phyloP scores from a whole-genome alignment of 2,797 vertebrate species.

The Salmo trutta region DNA sequence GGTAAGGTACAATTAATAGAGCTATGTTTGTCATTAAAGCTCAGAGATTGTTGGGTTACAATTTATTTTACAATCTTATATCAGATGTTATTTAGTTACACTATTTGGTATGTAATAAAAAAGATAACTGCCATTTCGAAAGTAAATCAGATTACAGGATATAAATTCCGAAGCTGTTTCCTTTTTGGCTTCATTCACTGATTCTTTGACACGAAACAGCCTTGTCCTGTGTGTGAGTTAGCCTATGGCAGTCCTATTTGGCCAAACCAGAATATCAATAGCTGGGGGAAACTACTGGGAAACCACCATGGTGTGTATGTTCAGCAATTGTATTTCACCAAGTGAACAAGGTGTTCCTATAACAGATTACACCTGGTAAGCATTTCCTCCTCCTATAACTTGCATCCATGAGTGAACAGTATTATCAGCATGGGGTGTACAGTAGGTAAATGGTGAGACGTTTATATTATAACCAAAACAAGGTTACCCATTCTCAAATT shows the following conservation, averaged over 20 bases:
- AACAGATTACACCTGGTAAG: background rate
- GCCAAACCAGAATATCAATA: too few species aligned
- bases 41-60: too few species aligned
- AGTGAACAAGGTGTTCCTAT: background rate
- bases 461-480: conserved; percentile 15
- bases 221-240: too few species aligned
- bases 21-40: background rate
- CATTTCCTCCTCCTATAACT: conserved; percentile 4
- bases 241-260: too few species aligned
- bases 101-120: background rate
- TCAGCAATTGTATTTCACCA: background rate
- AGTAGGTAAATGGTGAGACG: background rate
- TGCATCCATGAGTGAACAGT: conserved; percentile 13
- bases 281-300: background rate
- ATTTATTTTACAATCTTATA: background rate
- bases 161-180: background rate
- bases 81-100: background rate
- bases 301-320: background rate
- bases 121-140: background rate
- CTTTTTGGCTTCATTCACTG: background rate
- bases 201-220: too few species aligned
- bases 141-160: background rate
- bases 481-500: conserved; percentile 36
- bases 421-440: background rate
- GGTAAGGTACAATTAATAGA: background rate